Evolutionary conservation across 2,888 invertebrate species (phyloP).

Genomic region (Smittia aterrima): DNA sequence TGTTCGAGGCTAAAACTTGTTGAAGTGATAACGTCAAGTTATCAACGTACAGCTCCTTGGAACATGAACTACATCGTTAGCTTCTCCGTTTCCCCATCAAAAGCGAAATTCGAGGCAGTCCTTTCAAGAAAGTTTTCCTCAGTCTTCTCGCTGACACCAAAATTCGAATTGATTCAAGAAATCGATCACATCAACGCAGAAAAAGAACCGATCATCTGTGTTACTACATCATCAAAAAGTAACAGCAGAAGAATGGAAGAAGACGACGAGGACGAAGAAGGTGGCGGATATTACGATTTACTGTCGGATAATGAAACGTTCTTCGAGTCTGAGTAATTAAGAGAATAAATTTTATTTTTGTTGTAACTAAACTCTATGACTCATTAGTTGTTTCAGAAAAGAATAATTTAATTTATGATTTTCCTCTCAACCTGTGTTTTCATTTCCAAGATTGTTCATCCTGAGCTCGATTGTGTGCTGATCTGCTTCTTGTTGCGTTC

Average conservation of each 20-base stretch:
- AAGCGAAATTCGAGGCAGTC: neutral
- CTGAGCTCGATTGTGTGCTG: conserved; percentile 28
- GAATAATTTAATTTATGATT: too few relatives aligned
- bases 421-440: neutral
- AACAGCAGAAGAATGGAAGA: neutral
- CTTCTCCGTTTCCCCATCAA: neutral
- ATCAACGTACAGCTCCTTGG: neutral
- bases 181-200: neutral
- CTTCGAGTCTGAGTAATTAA: too few relatives aligned
- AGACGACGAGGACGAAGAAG: neutral
- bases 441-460: conserved; percentile 35
- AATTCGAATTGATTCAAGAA: neutral
- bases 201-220: neutral
- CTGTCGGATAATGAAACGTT: too few relatives aligned
- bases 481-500: conserved; percentile 31
- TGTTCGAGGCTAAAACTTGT: neutral
- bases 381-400: too few relatives aligned
- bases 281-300: too few relatives aligned
- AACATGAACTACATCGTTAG: neutral
- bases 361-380: too few relatives aligned
- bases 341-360: too few relatives aligned
- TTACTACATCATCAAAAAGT: neutral
- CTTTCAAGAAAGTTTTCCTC: neutral
- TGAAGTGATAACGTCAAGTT: neutral
- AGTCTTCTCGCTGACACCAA: neutral